These are phyloP conservation scores for Drosophila eugracilis DNA, from an alignment of 1,140 invertebrate species.

Conservation along the genomic window DNA sequence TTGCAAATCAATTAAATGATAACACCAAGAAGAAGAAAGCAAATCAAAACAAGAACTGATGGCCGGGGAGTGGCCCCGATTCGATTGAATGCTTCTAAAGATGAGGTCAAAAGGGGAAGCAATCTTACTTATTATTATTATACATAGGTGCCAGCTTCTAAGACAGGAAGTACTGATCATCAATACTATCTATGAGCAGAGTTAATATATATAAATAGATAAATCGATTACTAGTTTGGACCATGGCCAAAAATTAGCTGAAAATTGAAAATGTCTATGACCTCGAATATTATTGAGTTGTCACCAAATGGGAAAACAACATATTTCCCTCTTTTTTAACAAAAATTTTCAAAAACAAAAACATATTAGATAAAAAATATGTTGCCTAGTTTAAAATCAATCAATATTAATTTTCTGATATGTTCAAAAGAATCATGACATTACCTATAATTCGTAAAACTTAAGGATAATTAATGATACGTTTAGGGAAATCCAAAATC, in stretches of 20 bases:
- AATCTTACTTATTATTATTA: not conserved
- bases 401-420: not conserved
- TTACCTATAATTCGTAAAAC: no score
- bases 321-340: not conserved
- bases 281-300: slow-evolving; percentile 1
- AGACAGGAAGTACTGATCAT: no score
- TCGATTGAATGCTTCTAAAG: not conserved
- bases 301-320: not conserved
- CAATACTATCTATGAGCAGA: no score
- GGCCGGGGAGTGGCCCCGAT: slow-evolving; percentile 1
- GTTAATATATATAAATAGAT: not conserved
- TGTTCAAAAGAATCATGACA: not conserved
- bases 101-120: not conserved
- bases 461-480: not conserved
- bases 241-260: not conserved
- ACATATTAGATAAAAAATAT: not conserved
- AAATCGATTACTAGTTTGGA: not conserved
- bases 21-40: slow-evolving; percentile 9
- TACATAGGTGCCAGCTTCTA: no score
- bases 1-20: slow-evolving; percentile 49
- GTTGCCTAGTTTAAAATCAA: not conserved
- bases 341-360: not conserved
- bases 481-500: not conserved
- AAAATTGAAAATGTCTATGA: not conserved
- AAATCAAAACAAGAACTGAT: slow-evolving; percentile 5